Percentiles rank a stretch among this genome's conserved stretches.
phyloP scores from a whole-genome alignment of 2,797 vertebrate genomes.

The Cichlasoma orientale region DNA sequence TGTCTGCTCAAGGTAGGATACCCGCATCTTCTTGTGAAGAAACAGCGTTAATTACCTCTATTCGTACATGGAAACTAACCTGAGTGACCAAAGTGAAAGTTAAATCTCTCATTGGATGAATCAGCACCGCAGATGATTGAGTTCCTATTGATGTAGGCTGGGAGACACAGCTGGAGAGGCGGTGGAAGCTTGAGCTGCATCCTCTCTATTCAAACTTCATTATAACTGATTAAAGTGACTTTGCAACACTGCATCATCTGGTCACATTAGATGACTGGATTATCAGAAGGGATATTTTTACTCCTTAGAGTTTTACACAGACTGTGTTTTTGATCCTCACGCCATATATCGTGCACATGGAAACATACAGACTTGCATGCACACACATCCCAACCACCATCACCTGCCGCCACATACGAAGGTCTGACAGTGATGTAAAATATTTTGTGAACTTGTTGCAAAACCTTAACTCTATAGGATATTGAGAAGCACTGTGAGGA shows the following conservation, averaged over 20 bases:
- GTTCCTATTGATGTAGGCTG: conserved; percentile 48
- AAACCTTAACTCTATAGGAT: neutral
- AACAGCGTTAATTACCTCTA: conserved; percentile 57
- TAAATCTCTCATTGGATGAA: conserved; percentile 53
- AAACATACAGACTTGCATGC: conserved; percentile 14
- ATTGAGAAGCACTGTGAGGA: neutral
- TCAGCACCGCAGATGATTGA: conserved; percentile 36
- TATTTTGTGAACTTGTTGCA: neutral
- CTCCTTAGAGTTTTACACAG: conserved; percentile 34
- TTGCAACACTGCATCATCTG: conserved; percentile 71
- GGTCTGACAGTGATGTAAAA: conserved; percentile 30
- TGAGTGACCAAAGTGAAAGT: conserved; percentile 52
- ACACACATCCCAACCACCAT: neutral
- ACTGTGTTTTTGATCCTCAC: conserved; percentile 61
- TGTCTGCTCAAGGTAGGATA: conserved; percentile 45
- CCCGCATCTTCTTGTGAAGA: conserved; percentile 35
- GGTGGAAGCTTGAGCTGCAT: conserved; percentile 44
- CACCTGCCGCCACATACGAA: conserved; percentile 15
- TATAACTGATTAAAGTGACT: conserved; percentile 82
- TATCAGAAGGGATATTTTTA: conserved; percentile 51
- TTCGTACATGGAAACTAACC: conserved; percentile 37
- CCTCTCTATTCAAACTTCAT: conserved; percentile 70
- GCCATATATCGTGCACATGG: conserved; percentile 13
- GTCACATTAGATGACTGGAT: conserved; percentile 69
- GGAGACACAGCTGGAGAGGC: conserved; percentile 68